phyloP scores from a whole-genome alignment of 2,113 vertebrate species.

The Alexandromys fortis region DNA sequence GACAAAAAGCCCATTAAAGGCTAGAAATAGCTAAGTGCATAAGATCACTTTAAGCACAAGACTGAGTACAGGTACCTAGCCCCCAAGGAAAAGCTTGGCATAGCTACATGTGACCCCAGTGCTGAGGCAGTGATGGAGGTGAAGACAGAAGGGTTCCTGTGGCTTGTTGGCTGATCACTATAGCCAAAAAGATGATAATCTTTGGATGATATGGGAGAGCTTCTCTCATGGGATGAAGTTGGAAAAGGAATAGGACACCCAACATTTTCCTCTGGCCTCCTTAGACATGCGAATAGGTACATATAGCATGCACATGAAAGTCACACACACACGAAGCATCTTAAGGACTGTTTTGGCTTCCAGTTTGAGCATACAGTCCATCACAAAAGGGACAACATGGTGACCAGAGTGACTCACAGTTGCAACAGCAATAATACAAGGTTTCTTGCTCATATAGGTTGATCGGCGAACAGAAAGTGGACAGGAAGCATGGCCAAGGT shows the following conservation, averaged over 20 bases:
- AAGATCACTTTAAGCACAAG: background rate
- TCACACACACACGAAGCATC: background rate
- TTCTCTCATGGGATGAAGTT: background rate
- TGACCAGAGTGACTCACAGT: background rate
- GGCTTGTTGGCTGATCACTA: background rate
- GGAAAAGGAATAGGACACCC: background rate
- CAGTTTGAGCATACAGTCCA: background rate
- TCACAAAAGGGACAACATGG: background rate
- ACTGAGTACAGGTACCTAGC: background rate
- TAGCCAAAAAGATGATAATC: background rate
- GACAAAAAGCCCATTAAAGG: background rate
- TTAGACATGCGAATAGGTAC: background rate
- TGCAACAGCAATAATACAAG: too few relatives aligned
- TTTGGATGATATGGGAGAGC: background rate
- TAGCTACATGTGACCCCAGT: background rate
- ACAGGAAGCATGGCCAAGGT: background rate
- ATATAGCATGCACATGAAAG: background rate
- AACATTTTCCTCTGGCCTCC: background rate
- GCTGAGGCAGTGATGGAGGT: background rate
- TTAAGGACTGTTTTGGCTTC: background rate
- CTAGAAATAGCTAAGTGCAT: background rate
- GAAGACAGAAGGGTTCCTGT: background rate
- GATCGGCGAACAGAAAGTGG: background rate
- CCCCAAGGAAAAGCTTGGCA: background rate
- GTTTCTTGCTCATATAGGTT: background rate